phyloP scores from a whole-genome alignment of 2,888 invertebrate genomes.

The Glaucopsyche alexis region DNA sequence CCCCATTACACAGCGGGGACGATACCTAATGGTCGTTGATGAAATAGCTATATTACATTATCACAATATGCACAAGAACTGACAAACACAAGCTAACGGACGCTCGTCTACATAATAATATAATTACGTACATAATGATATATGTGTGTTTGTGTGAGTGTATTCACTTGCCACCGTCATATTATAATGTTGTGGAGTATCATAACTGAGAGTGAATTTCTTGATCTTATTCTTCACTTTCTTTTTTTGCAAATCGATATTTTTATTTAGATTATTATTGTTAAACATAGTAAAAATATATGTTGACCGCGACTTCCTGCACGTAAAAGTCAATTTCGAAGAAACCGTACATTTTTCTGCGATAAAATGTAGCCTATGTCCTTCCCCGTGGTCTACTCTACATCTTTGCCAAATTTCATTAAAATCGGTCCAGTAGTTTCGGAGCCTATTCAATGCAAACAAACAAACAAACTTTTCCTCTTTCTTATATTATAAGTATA shows the following conservation, averaged over 20 bases:
- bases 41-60: conserved; percentile 6
- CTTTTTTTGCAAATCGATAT: conserved; percentile 31
- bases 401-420: too few species aligned
- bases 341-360: too few species aligned
- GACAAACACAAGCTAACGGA: neutral
- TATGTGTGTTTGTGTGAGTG: neutral
- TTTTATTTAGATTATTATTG: neutral
- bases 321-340: too few species aligned
- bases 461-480: too few species aligned
- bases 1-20: too few species aligned
- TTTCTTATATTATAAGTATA: too few species aligned
- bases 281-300: too few species aligned
- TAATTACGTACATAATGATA: neutral
- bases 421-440: too few species aligned
- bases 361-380: too few species aligned
- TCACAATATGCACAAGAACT: conserved; percentile 7
- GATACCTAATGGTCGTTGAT: neutral
- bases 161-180: conserved; percentile 24
- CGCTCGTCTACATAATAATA: neutral
- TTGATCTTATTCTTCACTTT: conserved; percentile 35
- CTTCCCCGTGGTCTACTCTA: too few species aligned
- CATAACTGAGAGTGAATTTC: conserved; percentile 36
- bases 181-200: conserved; percentile 32
- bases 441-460: too few species aligned
- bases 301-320: too few species aligned